Evolutionary conservation across 2,888 invertebrate genomes (phyloP).

Genomic region (Hypolimnas misippus): DNA sequence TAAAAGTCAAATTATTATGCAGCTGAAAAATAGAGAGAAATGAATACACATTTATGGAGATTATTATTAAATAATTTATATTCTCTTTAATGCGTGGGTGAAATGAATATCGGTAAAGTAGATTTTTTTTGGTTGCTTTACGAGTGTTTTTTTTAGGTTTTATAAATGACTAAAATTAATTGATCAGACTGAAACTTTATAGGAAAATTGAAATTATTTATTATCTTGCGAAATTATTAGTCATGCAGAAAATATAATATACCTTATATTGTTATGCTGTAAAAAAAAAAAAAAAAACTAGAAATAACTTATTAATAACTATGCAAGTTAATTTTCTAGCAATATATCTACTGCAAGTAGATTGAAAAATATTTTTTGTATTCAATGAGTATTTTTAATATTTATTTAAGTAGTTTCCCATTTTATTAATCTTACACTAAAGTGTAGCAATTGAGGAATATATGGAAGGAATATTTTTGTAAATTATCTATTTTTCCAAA

Average conservation of each 20-base stretch:
- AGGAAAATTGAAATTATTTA: background rate
- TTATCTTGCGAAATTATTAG: background rate
- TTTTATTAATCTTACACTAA: too few species aligned
- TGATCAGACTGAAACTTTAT: background rate
- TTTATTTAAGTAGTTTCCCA: background rate
- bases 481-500: background rate
- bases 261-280: background rate
- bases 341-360: background rate
- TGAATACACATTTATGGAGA: background rate
- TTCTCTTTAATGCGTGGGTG: background rate
- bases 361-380: background rate
- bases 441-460: too few species aligned
- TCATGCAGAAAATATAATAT: background rate
- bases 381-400: background rate
- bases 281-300: too few species aligned
- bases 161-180: too few species aligned
- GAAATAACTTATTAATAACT: background rate
- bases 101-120: too few species aligned
- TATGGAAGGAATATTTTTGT: background rate
- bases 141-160: background rate
- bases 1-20: too few species aligned
- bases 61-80: background rate
- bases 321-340: background rate
- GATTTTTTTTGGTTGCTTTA: background rate
- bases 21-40: too few species aligned